Evolutionary conservation across 2,888 invertebrate genomes (phyloP), one percentile per base, ranked within the genome.

Genomic region (Sesamia inferens): DNA sequence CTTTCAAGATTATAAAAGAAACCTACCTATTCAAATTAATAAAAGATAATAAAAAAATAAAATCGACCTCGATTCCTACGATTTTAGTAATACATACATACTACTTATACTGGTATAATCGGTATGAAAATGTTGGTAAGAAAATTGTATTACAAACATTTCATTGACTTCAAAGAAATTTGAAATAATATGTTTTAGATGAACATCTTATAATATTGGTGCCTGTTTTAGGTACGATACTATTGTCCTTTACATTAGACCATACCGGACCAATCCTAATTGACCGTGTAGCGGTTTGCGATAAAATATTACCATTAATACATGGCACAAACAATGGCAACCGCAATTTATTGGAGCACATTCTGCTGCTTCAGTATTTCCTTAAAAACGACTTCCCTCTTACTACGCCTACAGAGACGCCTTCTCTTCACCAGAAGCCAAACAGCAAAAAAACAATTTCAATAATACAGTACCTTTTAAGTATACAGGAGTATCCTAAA

Each of bases 401-500:
- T 39, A 71, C 14, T 42, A 61, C 51, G 24, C 71, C 39, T 13
- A 58, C 11, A 69, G 6, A 19, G 31, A 55, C 47, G 51, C 31
- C 51, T 42, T 57, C 51, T 16, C 47, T 57, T 2, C 13, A 47
- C 13, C 13, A 24, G 13, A 24, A 63, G 14, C 42, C 19, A 22
- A 31, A 63, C 14, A 2, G n/a, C 6, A 63, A 63, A 76, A 63
- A 67, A 54, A 66, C 22, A 31, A 51, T 48, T 47, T 47, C 5
- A 68, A 63, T 51, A 48, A 67, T 22, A 78, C 73, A 65, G 81
- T 70, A 76, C 65, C 70, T 13, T 55, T 55, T 47, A 58, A 63
- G 51, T 66, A 75, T 65, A 57, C 67, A 64, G 63, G 68, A 81
- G 71, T 75, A 14, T 79, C 70, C 80, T 74, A 57, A 47, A 48